Percentiles rank a stretch among this genome's conserved stretches.
These are phyloP conservation scores for Condylura cristata DNA, from an alignment of 2,113 vertebrate species.

Conservation along the genomic window DNA sequence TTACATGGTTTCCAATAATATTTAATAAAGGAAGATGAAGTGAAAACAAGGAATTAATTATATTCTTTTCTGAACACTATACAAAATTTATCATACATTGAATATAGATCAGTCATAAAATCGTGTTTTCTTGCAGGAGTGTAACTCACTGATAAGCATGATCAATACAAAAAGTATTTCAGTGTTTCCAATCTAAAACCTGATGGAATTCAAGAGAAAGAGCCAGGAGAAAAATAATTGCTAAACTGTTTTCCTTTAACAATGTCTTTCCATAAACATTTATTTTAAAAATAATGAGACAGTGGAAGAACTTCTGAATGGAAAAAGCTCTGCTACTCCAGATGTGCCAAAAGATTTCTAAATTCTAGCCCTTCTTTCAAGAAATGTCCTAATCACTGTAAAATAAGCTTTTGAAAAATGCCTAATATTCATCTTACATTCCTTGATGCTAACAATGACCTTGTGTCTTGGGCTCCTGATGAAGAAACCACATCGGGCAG, in stretches of 20 bases:
- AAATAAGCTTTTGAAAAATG: constrained; percentile 39
- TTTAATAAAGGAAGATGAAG: not conserved
- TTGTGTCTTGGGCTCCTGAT: not conserved
- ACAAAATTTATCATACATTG: not conserved
- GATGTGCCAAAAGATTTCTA: constrained; percentile 58
- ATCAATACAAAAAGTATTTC: not conserved
- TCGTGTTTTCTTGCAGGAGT: too few species aligned
- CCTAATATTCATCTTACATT: not conserved
- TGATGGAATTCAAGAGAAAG: not conserved
- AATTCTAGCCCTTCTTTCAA: constrained; percentile 37
- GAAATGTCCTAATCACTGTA: constrained; percentile 19
- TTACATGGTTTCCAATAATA: too few species aligned
- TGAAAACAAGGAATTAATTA: not conserved
- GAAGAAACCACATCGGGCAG: not conserved
- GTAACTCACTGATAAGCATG: not conserved
- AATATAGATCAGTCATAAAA: not conserved
- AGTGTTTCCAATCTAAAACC: not conserved
- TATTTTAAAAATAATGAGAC: constrained; percentile 71
- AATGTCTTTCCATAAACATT: constrained; percentile 70
- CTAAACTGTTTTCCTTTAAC: constrained; percentile 29
- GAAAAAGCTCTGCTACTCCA: constrained; percentile 63
- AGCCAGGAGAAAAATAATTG: constrained; percentile 20
- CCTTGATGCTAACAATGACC: not conserved
- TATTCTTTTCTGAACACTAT: too few species aligned
- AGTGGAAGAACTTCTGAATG: constrained; percentile 60